Evolutionary conservation across 2,797 vertebrate species (phyloP).

Genomic region (Gymnodraco acuticeps): DNA sequence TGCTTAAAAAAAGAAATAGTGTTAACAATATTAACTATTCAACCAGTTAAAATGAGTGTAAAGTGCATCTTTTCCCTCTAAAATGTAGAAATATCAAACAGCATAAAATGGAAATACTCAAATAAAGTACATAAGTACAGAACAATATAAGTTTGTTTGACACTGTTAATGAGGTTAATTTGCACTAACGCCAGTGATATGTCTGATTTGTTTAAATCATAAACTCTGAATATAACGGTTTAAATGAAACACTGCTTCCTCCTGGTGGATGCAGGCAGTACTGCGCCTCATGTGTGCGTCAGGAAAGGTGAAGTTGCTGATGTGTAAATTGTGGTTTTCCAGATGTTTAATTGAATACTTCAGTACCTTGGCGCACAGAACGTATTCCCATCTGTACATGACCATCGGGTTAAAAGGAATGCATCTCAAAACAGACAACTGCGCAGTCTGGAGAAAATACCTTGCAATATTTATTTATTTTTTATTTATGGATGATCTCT

Average conservation of each 20-base stretch:
- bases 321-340: slow-evolving; percentile 15
- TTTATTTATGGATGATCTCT: not conserved
- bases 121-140: not conserved
- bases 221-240: too few species aligned
- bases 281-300: not conserved
- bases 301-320: slow-evolving; percentile 1
- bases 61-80: not conserved
- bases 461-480: not conserved
- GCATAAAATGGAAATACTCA: not conserved
- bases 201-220: too few species aligned
- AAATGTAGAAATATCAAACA: not conserved
- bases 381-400: not conserved
- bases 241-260: slow-evolving; percentile 36
- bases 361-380: not conserved
- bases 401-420: not conserved
- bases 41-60: not conserved
- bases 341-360: slow-evolving; percentile 56
- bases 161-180: not conserved
- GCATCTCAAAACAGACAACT: not conserved
- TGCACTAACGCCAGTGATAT: not conserved
- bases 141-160: not conserved
- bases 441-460: not conserved
- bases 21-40: not conserved
- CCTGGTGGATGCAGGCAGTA: slow-evolving; percentile 51
- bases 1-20: not conserved